Conservation (phyloP, 2,888 invertebrate genomes). For the Terebella lapidaria region DNA sequence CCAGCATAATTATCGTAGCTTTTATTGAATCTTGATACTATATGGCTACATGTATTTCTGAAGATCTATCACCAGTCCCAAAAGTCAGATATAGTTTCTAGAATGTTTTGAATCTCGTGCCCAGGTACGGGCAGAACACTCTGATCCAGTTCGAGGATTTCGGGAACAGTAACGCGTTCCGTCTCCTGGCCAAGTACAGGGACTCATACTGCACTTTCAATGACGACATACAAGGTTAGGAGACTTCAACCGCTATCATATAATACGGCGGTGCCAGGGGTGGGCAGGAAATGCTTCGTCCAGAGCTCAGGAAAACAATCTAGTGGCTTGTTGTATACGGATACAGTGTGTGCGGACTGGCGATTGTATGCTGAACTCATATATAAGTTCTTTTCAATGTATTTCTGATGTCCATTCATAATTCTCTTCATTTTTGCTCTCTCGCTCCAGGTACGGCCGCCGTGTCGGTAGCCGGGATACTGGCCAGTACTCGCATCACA, state of each 20-base stretch:
- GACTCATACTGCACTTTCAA: constrained; percentile 91
- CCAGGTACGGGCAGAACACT: constrained; percentile 56
- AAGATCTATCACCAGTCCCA: too few relatives aligned
- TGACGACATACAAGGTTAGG: constrained; percentile 90
- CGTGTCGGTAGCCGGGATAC: constrained; percentile 88
- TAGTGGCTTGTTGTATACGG: too few relatives aligned
- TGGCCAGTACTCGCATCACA: constrained; percentile 81
- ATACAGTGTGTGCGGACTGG: not conserved
- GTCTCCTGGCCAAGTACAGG: constrained; percentile 83
- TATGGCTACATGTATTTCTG: too few relatives aligned
- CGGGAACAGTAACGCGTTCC: constrained; percentile 94
- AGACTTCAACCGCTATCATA: not conserved
- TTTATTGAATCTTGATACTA: too few relatives aligned
- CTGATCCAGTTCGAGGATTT: constrained; percentile 92
- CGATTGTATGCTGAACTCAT: not conserved
- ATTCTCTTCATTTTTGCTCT: too few relatives aligned
- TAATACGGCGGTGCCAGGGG: too few relatives aligned
- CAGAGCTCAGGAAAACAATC: too few relatives aligned
- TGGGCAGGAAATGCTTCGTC: too few relatives aligned
- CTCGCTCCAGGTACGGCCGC: constrained; percentile 70
- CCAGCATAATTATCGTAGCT: too few relatives aligned
- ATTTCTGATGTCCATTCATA: not conserved
- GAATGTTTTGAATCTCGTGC: too few relatives aligned
- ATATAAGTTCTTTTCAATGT: too few relatives aligned
- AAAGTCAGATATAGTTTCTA: too few relatives aligned